Base-by-base conservation (phyloP, 2,113 vertebrate species). In the Hydrochoerus hydrochaeris region DNA sequence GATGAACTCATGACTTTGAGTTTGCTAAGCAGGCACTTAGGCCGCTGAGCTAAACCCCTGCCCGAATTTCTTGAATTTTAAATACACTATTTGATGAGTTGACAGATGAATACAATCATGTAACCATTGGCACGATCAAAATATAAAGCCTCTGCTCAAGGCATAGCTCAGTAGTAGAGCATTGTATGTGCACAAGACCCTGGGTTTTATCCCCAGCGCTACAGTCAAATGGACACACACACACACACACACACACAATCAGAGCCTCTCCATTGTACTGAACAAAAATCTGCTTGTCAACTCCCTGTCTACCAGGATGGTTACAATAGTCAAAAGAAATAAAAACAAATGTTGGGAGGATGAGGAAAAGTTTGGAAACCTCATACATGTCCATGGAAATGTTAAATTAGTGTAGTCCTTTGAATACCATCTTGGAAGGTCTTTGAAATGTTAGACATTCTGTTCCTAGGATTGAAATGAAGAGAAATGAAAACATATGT, bases 381-480 rank as follows among this genome's bases (percentile, higher is more conserved):
- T 60, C 54, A 83, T 52, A 60, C 65, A 17, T 71, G 32, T 52
- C 24, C 65, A 32, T 13, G 44, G 77, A 26, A 94, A 41, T 62
- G 41, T 82, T 82, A 82, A 57, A 60, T 69, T 73, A 82, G 75
- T 69, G n/a, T 30, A 69, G 38, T 58, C 8, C 80, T 26, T 82
- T 94, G 63, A 83, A 88, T 88, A 73, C 41, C 30, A 88, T 30
- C n/a, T 88, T 88, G 75, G 35, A 54, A 52, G 41, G 46, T 82
- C 7, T 54, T 88, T 88, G 49, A 94, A 85, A 62, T 82, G 24
- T 71, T 94, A 73, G 49, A 71, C 46, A 82, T 88, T 88, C 30
- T 81, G 11, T 71, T 12, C 4, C 4, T 88, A 81, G 49, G 16
- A 30, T 46, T 69, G 52, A 41, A 69, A 71, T 30, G 17, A 49